phyloP scores from a whole-genome alignment of 1,140 invertebrate genomes.

The Hetaerina americana region DNA sequence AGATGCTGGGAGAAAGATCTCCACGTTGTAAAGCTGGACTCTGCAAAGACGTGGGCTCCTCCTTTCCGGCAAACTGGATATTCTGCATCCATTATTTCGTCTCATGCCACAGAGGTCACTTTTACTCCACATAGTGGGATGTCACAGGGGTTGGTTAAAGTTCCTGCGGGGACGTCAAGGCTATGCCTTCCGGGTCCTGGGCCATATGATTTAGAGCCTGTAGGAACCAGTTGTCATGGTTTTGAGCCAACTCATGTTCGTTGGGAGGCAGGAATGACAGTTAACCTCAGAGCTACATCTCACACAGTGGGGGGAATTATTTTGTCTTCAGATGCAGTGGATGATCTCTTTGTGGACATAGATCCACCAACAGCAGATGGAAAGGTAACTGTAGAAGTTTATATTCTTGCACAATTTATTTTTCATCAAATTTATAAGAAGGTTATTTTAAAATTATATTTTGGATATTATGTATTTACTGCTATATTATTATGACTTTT shows the following conservation, averaged over 20 bases:
- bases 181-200: conserved; percentile 54
- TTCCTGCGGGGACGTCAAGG: conserved; percentile 32
- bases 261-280: conserved; percentile 24
- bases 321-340: conserved; percentile 20
- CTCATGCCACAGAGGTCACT: conserved; percentile 51
- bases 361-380: conserved; percentile 14
- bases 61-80: conserved; percentile 65
- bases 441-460: conserved; percentile 5
- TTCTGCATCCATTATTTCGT: conserved; percentile 47
- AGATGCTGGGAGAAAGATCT: conserved; percentile 61
- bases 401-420: no score
- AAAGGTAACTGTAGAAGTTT: no score
- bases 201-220: conserved; percentile 59
- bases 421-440: conserved; percentile 15
- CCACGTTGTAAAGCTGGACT: conserved; percentile 48
- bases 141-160: neutral
- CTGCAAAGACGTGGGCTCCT: conserved; percentile 48
- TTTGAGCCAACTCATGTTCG: conserved; percentile 40
- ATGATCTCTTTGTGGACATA: conserved; percentile 24
- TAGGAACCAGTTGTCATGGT: conserved; percentile 57
- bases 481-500: no score
- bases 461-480: no score
- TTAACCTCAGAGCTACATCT: conserved; percentile 25
- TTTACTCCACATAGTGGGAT: neutral
- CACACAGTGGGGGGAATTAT: conserved; percentile 24